Evolutionary conservation across 92 coral and sea anemone species (phyloP), one percentile per base, ranked within the genome.

Genomic region (Zoanthus sansibaricus): DNA sequence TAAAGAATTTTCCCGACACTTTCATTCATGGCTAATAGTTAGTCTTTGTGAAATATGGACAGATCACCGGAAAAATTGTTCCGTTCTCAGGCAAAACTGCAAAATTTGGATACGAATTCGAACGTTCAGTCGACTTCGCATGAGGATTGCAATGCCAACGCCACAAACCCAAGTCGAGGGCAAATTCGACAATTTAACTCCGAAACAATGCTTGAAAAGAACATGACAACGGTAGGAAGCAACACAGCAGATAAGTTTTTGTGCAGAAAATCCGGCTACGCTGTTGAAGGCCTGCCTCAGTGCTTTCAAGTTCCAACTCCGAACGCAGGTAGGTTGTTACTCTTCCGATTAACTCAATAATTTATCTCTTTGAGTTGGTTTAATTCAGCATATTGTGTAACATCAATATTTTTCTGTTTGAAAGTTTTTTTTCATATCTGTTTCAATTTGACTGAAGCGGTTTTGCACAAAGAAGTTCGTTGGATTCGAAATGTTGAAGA

Each of bases 21-120:
- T 51, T 85, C 86, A 83, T 87, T 83, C 74, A 74, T 83, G 82
- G 78, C 80, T 77, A 70, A 71, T 59, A 86, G 89, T 75, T 82
- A 82, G 79, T 76, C 49, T 76, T 33, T n/a, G 66, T 58, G 49
- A 47, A 88, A 59, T 31, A 94, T 94, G 98, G 95, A 93, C 83
- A 92, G 95, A 94, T 92, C 96, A 87, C 98, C 86, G 51, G 98
- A 94, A 87, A 94, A 94, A 86, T 87, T 87, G 77, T 71, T 87
- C 74, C 83, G 90, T 94, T 93, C 92, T 48, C 90, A 91, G 98
- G 87, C 98, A 89, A 93, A 94, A 87, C 90, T 89, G 80, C 95
- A 88, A 87, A 87, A 88, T 88, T 87, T 94, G 78, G 98, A 94
- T 66, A 86, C 93, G 82, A 92, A 90, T 87, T 86, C 88, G 75